Percentiles rank a stretch among this genome's conserved stretches.
Evolutionary conservation across 1,140 invertebrate genomes (phyloP).

Genomic region (Mamestra configurata): DNA sequence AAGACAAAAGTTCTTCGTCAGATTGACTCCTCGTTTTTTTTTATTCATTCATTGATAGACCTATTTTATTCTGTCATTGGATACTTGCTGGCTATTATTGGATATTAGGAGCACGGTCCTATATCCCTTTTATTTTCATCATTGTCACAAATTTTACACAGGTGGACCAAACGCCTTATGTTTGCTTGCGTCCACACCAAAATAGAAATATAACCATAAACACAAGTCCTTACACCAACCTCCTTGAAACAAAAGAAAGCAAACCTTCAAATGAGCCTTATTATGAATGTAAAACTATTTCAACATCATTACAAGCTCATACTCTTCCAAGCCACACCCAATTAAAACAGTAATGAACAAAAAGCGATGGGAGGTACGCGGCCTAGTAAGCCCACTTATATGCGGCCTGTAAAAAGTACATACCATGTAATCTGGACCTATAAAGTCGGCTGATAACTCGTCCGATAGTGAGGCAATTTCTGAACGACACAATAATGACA

Average conservation of each 20-base stretch:
- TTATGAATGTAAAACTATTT: slow-evolving; percentile 35
- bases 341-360: slow-evolving; percentile 66
- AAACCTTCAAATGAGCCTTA: slow-evolving; percentile 9
- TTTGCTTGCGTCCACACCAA: too few species aligned
- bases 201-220: neutral
- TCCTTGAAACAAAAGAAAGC: neutral
- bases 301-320: slow-evolving; percentile 29
- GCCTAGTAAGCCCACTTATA: slow-evolving; percentile 56
- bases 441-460: slow-evolving; percentile 82
- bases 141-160: too few species aligned
- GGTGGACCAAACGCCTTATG: too few species aligned
- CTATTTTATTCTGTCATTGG: too few species aligned
- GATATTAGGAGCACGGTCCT: too few species aligned
- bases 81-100: too few species aligned
- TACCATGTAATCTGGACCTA: slow-evolving; percentile 83
- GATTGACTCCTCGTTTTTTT: too few species aligned
- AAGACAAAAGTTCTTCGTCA: too few species aligned
- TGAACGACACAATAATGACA: slow-evolving; percentile 85
- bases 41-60: too few species aligned
- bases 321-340: slow-evolving; percentile 48
- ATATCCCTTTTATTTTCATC: too few species aligned
- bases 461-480: slow-evolving; percentile 86
- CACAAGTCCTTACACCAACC: neutral
- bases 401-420: slow-evolving; percentile 54
- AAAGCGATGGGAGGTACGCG: slow-evolving; percentile 54